Base-by-base conservation (phyloP, 2,888 invertebrate genomes). In the Gasteruption jaculator region DNA sequence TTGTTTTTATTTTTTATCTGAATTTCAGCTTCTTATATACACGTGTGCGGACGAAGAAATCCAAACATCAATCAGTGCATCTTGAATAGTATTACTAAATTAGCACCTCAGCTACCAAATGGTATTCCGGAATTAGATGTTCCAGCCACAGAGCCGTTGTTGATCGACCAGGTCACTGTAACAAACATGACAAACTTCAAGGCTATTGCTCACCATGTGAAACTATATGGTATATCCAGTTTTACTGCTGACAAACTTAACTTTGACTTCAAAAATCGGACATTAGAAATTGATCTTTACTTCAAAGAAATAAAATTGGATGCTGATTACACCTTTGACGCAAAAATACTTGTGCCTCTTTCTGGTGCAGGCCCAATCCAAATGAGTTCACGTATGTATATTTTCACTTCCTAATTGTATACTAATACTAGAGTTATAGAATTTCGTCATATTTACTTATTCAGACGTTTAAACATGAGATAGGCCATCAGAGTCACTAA, bases 71-170 rank as follows among this genome's bases (percentile, higher is more conserved):
- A 57, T 27, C 21, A 52, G 6, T 71, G 71, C 38, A 33, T 68
- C 2, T 11, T 46, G 7, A 34, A 61, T 0, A 65, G 59, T 16
- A 53, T 65, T 2, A 37, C 26, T 3, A 11, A 19, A 0, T 15
- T 70, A 4, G 45, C 43, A 2, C 41, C 21, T 0, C 53, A 53
- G 7, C 37, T 69, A 1, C 25, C 27, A 2, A 0, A 1, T 1
- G 71, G 72, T 2, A 63, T 69, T 3, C 59, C 65, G 1, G 70
- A 71, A 37, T 29, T 71, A 20, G 48, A 56, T 1, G 36, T 68
- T 2, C 65, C 68, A 1, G 6, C 63, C 0, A 1, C 56, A 1
- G 66, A 71, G 3, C 68, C 70, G 0, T 22, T 71, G 6, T 1
- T 3, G 1, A 37, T 71, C 1, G 52, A 58, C 0, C 22, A 46